Evolutionary conservation across 1,140 invertebrate genomes (phyloP).

Genomic region (Nasonia longicornis): DNA sequence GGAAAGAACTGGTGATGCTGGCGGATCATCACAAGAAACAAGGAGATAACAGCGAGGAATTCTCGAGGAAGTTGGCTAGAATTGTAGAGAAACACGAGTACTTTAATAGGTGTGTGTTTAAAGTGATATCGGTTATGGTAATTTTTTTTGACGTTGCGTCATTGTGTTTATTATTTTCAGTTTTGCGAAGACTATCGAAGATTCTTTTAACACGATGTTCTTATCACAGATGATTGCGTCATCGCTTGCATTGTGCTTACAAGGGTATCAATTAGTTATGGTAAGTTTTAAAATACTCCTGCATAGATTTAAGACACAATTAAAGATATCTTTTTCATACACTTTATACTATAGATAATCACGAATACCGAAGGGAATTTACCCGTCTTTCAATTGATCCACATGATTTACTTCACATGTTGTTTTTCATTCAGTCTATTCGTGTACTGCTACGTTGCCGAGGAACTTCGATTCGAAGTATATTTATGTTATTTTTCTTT

Average conservation of each 20-base stretch:
- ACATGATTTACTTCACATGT: slow-evolving; percentile 37
- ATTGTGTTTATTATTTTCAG: neutral
- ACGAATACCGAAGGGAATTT: neutral
- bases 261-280: slow-evolving; percentile 39
- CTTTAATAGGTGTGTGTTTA: slow-evolving; percentile 24
- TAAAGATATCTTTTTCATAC: neutral
- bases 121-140: neutral
- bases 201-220: slow-evolving; percentile 42
- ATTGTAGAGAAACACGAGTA: slow-evolving; percentile 32
- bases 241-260: slow-evolving; percentile 27
- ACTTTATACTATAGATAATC: slow-evolving; percentile 8
- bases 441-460: slow-evolving; percentile 38
- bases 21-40: neutral
- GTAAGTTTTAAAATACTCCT: neutral
- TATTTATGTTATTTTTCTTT: neutral
- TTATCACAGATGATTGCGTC: slow-evolving; percentile 22
- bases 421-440: slow-evolving; percentile 40
- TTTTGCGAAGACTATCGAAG: slow-evolving; percentile 36
- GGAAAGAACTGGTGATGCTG: neutral
- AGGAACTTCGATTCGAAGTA: slow-evolving; percentile 27
- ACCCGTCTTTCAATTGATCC: slow-evolving; percentile 18
- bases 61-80: neutral
- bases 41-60: neutral
- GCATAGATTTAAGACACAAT: neutral
- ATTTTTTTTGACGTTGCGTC: neutral